Evolutionary conservation across 1,140 invertebrate genomes (phyloP), one percentile per base, ranked within the genome.

Genomic region (Drosophila lacteicornis): DNA sequence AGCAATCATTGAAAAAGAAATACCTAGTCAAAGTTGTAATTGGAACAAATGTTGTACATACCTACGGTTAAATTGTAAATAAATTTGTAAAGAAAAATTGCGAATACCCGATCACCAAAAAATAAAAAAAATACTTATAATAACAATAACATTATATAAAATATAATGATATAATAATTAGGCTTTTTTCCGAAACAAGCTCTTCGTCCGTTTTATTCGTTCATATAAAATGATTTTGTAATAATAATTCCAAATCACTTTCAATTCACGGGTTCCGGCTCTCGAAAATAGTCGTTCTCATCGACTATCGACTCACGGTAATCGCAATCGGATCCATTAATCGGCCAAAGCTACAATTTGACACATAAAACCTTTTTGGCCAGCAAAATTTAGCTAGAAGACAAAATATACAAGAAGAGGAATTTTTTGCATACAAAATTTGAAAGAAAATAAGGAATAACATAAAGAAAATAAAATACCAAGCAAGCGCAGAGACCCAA

Each of bases 401-500:
- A 73, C 46, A 73, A 73, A 73, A 73, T 73, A 73, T 73, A 73
- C 69, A 73, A 73, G 69, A 13, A 42, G 51, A 51, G 38, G 11
- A 73, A 38, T 68, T 70, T 62, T 70, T 70, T 70, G 67, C 60
- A 69, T 65, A 69, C 60, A 45, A 53, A 69, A 50, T 65, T 67
- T 25, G 51, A 40, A 62, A 47, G 58, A 57, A 27, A 51, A 69
- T 33, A 51, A 70, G 5, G 6, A 36, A 57, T 25, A 25, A 25
- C 22, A 22, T 67, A 61, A 42, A 38, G 46, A 53, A 46, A 19
- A 59, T 30, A 60, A 43, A 45, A 61, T 78, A 42, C 45, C 59
- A 55, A 45, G 61, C 59, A 49, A 84, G 65, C 55, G 80, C 61
- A 80, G 58, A 86, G 59, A 87, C 56, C 75, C 73, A 91, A 91